These are phyloP conservation scores for Octonoba sinensis DNA, from an alignment of 2,888 invertebrate species.

Conservation along the genomic window DNA sequence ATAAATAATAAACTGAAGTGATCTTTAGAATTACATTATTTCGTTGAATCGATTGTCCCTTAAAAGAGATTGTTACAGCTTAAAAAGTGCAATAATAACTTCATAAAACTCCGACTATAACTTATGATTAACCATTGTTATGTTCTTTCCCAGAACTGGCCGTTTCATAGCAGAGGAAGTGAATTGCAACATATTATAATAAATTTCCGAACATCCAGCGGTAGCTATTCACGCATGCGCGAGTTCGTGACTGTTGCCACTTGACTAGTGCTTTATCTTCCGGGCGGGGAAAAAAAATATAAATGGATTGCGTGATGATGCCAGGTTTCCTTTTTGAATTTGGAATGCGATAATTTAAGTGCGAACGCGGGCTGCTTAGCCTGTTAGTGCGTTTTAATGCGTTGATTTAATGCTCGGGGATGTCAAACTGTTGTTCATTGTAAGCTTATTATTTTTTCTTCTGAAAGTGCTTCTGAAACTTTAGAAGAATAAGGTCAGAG, in stretches of 20 bases:
- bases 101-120: constrained; percentile 54
- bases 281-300: constrained; percentile 46
- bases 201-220: constrained; percentile 37
- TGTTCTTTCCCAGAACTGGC: constrained; percentile 20
- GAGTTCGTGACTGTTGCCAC: constrained; percentile 63
- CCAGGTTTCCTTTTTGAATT: constrained; percentile 38
- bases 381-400: constrained; percentile 57
- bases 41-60: constrained; percentile 29
- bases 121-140: constrained; percentile 59
- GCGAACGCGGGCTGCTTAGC: constrained; percentile 43
- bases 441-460: constrained; percentile 29
- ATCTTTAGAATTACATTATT: constrained; percentile 14
- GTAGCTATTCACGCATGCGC: constrained; percentile 58
- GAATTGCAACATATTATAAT: constrained; percentile 57
- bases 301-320: constrained; percentile 47
- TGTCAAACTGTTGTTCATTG: constrained; percentile 56
- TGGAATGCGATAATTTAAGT: constrained; percentile 54
- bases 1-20: too few relatives aligned
- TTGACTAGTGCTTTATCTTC: constrained; percentile 50
- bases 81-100: constrained; percentile 58
- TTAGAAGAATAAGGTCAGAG: constrained; percentile 38
- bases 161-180: constrained; percentile 41
- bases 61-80: constrained; percentile 46
- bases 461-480: constrained; percentile 23
- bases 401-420: constrained; percentile 48